Evolutionary conservation across 2,113 vertebrate species (phyloP).

Genomic region (Alouatta palliata): DNA sequence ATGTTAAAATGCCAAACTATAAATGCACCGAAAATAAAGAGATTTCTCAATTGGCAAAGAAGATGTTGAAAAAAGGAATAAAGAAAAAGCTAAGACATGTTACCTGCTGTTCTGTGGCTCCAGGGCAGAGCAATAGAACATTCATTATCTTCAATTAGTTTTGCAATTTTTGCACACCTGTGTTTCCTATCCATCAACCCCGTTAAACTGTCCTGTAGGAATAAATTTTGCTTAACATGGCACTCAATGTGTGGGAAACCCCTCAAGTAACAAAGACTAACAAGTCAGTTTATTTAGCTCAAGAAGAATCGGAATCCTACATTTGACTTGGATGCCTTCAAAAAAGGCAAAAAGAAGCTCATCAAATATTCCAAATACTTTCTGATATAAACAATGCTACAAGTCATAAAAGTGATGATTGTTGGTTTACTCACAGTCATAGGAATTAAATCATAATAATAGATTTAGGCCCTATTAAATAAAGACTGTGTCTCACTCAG

Average conservation of each 20-base stretch:
- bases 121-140: neutral
- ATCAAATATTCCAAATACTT: neutral
- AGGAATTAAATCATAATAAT: neutral
- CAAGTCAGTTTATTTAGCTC: slow-evolving; percentile 26
- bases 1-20: slow-evolving; percentile 29
- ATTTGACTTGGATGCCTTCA: neutral
- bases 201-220: neutral
- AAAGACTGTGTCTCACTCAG: neutral
- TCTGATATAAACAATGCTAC: neutral
- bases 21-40: slow-evolving; percentile 2
- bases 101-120: slow-evolving; percentile 42
- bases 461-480: neutral
- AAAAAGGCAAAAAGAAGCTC: neutral
- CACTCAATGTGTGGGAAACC: neutral
- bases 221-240: slow-evolving; percentile 38
- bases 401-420: neutral
- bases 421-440: neutral
- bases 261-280: neutral
- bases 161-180: slow-evolving; percentile 20
- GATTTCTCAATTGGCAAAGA: neutral
- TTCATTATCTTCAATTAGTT: slow-evolving; percentile 63
- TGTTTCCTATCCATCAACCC: neutral
- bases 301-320: neutral
- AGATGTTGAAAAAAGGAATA: slow-evolving; percentile 1
- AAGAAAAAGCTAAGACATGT: neutral